These are phyloP conservation scores for Menidia menidia DNA, from an alignment of 2,797 vertebrate species.

Conservation along the genomic window DNA sequence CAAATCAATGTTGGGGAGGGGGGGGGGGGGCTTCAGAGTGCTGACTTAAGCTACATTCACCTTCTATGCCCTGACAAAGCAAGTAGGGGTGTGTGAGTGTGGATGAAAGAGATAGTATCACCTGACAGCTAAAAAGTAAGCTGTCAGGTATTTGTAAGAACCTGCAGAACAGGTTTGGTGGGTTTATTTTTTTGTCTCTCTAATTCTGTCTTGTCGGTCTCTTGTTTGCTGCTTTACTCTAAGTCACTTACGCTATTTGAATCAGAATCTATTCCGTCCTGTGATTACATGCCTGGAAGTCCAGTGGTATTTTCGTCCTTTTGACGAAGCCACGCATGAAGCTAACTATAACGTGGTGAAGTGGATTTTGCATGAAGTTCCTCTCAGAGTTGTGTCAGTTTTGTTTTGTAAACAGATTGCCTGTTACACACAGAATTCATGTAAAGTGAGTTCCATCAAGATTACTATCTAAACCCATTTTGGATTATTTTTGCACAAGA, in stretches of 20 bases:
- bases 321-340: not conserved
- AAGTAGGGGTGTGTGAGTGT: constrained; percentile 35
- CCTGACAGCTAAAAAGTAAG: constrained; percentile 68
- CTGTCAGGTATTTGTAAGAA: constrained; percentile 66
- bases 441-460: not conserved
- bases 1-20: constrained; percentile 76
- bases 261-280: constrained; percentile 30
- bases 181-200: constrained; percentile 56
- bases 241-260: constrained; percentile 28
- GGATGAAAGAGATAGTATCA: constrained; percentile 56
- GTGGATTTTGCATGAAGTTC: not conserved
- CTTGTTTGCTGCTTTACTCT: constrained; percentile 30
- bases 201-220: constrained; percentile 26
- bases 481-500: not conserved
- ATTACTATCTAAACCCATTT: constrained; percentile 1
- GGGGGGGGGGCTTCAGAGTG: constrained; percentile 67
- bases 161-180: constrained; percentile 73
- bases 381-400: constrained; percentile 1
- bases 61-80: constrained; percentile 38
- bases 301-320: constrained; percentile 16
- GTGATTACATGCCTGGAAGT: constrained; percentile 26
- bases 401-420: constrained; percentile 12
- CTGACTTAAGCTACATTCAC: constrained; percentile 68
- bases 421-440: not conserved
- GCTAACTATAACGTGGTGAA: not conserved